These are phyloP conservation scores for Eulemur coronatus DNA, from an alignment of 2,797 vertebrate species.

Conservation along the genomic window DNA sequence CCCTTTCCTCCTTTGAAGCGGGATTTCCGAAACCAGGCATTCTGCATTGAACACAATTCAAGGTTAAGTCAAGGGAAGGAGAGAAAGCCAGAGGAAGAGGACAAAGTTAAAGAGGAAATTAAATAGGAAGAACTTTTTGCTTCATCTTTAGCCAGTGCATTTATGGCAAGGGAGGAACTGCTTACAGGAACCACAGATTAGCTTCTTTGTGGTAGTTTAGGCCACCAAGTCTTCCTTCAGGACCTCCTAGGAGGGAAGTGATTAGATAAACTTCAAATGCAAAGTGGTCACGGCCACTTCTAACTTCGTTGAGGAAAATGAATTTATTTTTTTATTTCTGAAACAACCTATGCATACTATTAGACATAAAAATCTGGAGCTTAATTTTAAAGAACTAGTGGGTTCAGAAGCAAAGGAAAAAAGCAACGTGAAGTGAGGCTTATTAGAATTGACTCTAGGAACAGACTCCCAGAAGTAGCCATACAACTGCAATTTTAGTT, in stretches of 20 bases:
- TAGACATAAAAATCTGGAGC: background rate
- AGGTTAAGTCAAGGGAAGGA: background rate
- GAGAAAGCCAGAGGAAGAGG: background rate
- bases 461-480: background rate
- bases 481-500: background rate
- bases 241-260: background rate
- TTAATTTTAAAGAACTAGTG: background rate
- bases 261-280: background rate
- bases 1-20: slow-evolving; percentile 97
- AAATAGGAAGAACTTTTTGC: background rate
- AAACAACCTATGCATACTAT: background rate
- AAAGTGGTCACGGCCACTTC: background rate
- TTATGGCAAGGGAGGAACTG: background rate
- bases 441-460: background rate
- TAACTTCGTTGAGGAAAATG: slow-evolving; percentile 7
- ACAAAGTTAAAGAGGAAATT: background rate
- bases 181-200: background rate
- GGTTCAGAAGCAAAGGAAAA: background rate
- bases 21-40: slow-evolving; percentile 98
- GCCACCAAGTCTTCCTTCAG: background rate
- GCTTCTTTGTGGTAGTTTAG: background rate
- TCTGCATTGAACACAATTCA: slow-evolving; percentile 85
- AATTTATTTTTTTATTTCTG: slow-evolving; percentile 13
- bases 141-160: slow-evolving; percentile 22
- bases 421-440: background rate